Conservation (phyloP, 2,888 invertebrate genomes). For the Brachyptera putata region DNA sequence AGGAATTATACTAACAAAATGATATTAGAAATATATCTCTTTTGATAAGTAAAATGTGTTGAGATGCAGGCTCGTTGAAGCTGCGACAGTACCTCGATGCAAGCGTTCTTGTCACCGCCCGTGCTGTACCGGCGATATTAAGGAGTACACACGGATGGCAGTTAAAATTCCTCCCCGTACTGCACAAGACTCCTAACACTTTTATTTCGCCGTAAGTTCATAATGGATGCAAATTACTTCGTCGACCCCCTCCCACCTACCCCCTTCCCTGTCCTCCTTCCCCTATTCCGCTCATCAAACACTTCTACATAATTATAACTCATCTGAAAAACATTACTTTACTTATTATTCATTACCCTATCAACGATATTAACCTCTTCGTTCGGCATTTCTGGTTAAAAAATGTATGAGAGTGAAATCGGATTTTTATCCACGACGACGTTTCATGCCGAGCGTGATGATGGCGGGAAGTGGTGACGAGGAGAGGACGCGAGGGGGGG, state of each 20-base stretch:
- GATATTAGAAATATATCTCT: too few relatives aligned
- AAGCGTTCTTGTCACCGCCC: not conserved
- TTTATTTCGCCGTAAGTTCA: conserved; percentile 24
- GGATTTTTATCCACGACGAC: too few relatives aligned
- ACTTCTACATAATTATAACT: conserved; percentile 20
- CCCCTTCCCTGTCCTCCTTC: not conserved
- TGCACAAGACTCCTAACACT: conserved; percentile 22
- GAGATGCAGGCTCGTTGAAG: too few relatives aligned
- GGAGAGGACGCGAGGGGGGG: too few relatives aligned
- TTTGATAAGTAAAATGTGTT: too few relatives aligned
- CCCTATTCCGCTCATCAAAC: conserved; percentile 7
- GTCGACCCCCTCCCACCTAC: not conserved
- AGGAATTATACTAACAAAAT: too few relatives aligned
- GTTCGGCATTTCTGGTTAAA: conserved; percentile 8
- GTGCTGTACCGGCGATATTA: conserved; percentile 1
- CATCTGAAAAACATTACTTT: conserved; percentile 22
- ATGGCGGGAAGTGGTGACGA: too few relatives aligned
- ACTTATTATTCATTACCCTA: conserved; percentile 20
- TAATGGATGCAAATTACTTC: conserved; percentile 27
- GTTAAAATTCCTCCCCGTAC: conserved; percentile 24
- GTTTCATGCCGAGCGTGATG: too few relatives aligned
- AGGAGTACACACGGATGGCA: conserved; percentile 3
- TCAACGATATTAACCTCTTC: conserved; percentile 14
- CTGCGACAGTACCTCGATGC: too few relatives aligned
- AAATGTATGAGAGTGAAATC: conserved; percentile 8